Percentiles rank a stretch among this genome's conserved stretches.
phyloP scores from a whole-genome alignment of 1,140 invertebrate genomes.

The Pantala flavescens region DNA sequence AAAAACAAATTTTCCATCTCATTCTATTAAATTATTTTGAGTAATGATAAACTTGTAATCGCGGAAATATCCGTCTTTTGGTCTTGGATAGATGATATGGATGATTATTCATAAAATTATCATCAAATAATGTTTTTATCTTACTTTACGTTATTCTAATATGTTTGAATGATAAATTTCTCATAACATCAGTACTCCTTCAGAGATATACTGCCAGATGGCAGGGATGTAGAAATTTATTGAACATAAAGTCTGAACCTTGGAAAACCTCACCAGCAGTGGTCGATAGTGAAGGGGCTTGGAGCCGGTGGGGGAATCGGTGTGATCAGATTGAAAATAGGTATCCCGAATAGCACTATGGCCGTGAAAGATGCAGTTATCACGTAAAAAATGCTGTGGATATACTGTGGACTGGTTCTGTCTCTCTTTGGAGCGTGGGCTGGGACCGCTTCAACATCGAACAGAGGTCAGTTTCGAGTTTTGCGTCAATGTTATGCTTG shows the following conservation, averaged over 20 bases:
- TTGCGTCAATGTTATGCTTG: background rate
- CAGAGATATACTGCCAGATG: slow-evolving; percentile 19
- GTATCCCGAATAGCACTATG: slow-evolving; percentile 22
- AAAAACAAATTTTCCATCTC: too few species aligned
- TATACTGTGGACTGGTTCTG: slow-evolving; percentile 24
- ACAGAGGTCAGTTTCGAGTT: background rate
- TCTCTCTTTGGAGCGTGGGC: slow-evolving; percentile 18
- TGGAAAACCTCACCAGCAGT: slow-evolving; percentile 21
- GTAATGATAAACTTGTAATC: too few species aligned
- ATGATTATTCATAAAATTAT: too few species aligned
- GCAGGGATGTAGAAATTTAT: slow-evolving; percentile 20
- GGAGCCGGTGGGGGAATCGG: slow-evolving; percentile 19
- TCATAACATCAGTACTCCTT: background rate
- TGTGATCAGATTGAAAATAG: slow-evolving; percentile 21
- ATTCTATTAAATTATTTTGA: too few species aligned
- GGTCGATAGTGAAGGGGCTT: slow-evolving; percentile 22
- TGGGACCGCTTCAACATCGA: slow-evolving; percentile 16
- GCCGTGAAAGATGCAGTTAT: slow-evolving; percentile 26
- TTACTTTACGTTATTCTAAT: too few species aligned
- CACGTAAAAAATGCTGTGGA: slow-evolving; percentile 26
- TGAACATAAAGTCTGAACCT: slow-evolving; percentile 22
- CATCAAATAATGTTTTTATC: too few species aligned
- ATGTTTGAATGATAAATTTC: background rate
- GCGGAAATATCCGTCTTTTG: too few species aligned
- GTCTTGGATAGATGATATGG: too few species aligned